Base-by-base conservation (phyloP, 2,888 invertebrate species). In the Heliconius sara region DNA sequence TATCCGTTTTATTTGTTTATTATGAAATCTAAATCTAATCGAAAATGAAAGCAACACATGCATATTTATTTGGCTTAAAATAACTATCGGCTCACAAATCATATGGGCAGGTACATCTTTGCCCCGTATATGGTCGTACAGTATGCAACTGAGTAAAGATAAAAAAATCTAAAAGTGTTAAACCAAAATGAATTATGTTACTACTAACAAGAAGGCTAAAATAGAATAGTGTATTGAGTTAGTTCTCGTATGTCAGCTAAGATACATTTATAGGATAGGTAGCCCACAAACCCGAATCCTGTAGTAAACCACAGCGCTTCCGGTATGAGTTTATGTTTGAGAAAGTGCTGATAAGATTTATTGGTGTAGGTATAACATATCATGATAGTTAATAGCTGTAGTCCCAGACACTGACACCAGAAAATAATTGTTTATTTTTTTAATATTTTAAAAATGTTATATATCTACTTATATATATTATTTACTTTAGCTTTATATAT, bases 11-110 rank as follows among this genome's bases (percentile, higher is more conserved):
- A 88, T 87, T 88, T 91, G 91, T 94, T 92, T 92, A 90, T 93
- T 90, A 88, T 92, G 89, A 86, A 88, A 89, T 88, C 86, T 87
- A 86, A 87, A 84, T 88, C 86, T 87, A 86, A 87, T 84, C 86
- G 89, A 92, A 94, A 94, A 91, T 88, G 91, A 93, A 94, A 93
- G 91, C 90, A 88, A 89, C 85, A 83, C 88, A 85, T 88, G 89
- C 89, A 90, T 92, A 92, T 93, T 93, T 91, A 86, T 88, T 89
- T 91, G 89, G 89, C 90, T 90, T 86, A 86, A 92, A 95, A 95
- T 94, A 94, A 93, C 92, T 93, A 92, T 93, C 92, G 88, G 85
- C 86, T 88, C 89, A 91, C 91, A 90, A 91, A 92, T 93, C 92
- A 91, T 89, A 89, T 84, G 83, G 84, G 87, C 91, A 92, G 91